Evolutionary conservation across 1,140 invertebrate genomes (phyloP).

Genomic region (Conus ventricosus): DNA sequence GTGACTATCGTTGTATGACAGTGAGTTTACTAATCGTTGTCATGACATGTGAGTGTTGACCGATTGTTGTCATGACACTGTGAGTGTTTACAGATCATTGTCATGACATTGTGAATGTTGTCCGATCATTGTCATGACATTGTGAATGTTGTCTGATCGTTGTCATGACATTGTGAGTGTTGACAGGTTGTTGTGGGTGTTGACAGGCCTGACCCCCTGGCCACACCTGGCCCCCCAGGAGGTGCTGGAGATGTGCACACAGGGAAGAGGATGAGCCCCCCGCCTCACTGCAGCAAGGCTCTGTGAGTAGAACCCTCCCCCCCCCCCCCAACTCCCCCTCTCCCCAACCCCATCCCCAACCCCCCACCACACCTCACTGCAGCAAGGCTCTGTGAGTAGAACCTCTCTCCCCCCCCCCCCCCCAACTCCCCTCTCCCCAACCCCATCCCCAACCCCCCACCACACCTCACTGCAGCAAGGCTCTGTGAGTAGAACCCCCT

Average conservation of each 20-base stretch:
- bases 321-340: too few species aligned
- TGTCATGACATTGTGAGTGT: background rate
- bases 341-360: too few species aligned
- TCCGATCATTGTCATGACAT: background rate
- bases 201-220: conserved; percentile 60
- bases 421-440: too few species aligned
- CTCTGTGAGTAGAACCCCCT: too few species aligned
- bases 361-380: too few species aligned
- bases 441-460: too few species aligned
- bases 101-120: background rate
- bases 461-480: too few species aligned
- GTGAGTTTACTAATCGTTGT: background rate
- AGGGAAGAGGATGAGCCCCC: conserved; percentile 56
- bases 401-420: too few species aligned
- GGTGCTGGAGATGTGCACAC: conserved; percentile 57
- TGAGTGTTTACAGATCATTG: background rate
- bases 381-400: too few species aligned
- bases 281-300: conserved; percentile 59
- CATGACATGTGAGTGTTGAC: background rate
- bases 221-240: conserved; percentile 58
- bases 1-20: background rate
- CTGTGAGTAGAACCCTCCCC: conserved; percentile 55
- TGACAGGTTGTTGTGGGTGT: background rate
- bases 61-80: background rate
- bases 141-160: background rate